Base-by-base conservation (phyloP, 1,140 invertebrate genomes). In the Solen grandis region DNA sequence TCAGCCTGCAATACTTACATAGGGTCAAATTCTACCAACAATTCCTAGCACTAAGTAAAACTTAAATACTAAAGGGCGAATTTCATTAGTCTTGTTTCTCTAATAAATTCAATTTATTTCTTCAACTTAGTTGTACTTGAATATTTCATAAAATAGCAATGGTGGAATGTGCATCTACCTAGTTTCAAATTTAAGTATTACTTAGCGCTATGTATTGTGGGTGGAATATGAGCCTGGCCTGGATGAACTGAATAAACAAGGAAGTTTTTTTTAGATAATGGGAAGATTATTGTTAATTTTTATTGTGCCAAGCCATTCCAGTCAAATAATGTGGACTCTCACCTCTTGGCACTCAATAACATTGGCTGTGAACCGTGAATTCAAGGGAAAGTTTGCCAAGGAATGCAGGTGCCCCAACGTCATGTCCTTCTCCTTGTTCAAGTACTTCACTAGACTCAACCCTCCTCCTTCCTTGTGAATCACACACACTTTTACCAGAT, bases 331-430 rank as follows among this genome's bases (percentile, higher is more conserved):
- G 5, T 19, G 22, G 1, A 36, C 27, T 31, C 29, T 16, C 22
- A 75, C 72, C 72, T 75, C 72, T 31, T 62, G 38, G 27, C 72
- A 63, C 29, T 75, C 55, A 2, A 75, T n/a, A 50, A 62, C 46
- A 29, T 75, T 75, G 14, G 31, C 59, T 16, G 13, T 59, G 41
- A 75, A 75, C 55, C 60, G 52, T 8, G 62, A 31, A 52, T 75
- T 62, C 5, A 75, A 35, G 31, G 62, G 57, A 19, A 63, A 50
- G 27, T 75, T 25, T 31, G 25, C 29, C 1, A 63, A 29, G 2
- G 36, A 38, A 19, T 46, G 29, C 13, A 75, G 19, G 3, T 35
- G 57, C 22, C 63, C 72, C 19, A 75, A 31, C 4, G 5, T 52
- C n/a, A 0, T 46, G n/a, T 75, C 59, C 38, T 75, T 41, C 2